Evolutionary conservation across 2,888 invertebrate species (phyloP).

Genomic region (Drosophila neutralis): DNA sequence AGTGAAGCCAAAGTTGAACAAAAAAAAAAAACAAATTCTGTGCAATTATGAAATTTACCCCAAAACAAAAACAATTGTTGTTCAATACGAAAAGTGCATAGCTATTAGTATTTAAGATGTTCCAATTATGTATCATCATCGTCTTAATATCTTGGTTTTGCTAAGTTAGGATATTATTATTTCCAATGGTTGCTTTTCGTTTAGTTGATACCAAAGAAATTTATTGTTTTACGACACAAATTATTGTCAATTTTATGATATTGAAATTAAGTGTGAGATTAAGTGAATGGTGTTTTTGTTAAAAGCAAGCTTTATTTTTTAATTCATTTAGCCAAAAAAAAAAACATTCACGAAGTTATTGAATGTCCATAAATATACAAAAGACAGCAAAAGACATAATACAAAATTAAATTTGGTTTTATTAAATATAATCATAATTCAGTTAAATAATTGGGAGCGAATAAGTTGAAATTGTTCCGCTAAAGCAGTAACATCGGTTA

Average conservation of each 20-base stretch:
- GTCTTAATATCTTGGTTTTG: conserved; percentile 38
- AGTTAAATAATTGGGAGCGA: background rate
- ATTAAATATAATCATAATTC: background rate
- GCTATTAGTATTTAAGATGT: conserved; percentile 60
- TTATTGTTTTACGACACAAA: conserved; percentile 37
- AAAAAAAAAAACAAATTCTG: conserved; percentile 47
- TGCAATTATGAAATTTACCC: conserved; percentile 70
- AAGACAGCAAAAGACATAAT: conserved; percentile 36
- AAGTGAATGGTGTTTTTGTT: conserved; percentile 59
- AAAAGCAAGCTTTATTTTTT: conserved; percentile 68
- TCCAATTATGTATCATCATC: conserved; percentile 28
- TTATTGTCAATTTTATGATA: conserved; percentile 47
- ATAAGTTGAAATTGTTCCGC: background rate
- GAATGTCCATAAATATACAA: conserved; percentile 68
- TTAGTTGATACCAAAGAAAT: conserved; percentile 71
- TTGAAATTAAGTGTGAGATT: conserved; percentile 44
- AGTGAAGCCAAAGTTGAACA: conserved; percentile 75
- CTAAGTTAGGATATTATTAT: conserved; percentile 42
- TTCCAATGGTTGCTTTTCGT: conserved; percentile 56
- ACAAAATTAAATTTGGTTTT: conserved; percentile 1
- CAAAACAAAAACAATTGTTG: conserved; percentile 63
- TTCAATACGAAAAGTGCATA: conserved; percentile 61
- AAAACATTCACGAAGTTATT: conserved; percentile 36
- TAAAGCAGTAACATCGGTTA: background rate
- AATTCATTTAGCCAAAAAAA: conserved; percentile 55